Conservation (phyloP, 35 echinoderm and acorn worm genomes). For the Heliocidaris erythrogramma region DNA sequence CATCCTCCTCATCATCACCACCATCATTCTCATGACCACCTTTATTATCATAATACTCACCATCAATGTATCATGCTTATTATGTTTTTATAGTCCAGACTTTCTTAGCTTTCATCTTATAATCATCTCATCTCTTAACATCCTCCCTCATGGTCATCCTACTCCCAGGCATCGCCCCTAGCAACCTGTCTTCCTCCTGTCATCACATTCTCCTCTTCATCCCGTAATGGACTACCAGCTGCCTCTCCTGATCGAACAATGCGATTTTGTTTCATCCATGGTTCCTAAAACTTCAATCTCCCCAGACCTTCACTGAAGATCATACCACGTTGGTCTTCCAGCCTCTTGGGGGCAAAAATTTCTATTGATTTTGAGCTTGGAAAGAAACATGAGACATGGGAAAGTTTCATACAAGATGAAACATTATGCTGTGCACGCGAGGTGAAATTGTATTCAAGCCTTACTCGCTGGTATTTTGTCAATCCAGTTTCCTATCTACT, state of each 20-base stretch:
- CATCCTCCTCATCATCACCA: background rate
- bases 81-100: background rate
- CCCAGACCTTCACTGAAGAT: background rate
- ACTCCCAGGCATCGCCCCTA: background rate
- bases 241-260: constrained; percentile 1
- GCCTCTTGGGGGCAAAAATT: background rate
- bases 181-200: background rate
- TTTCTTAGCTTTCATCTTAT: background rate
- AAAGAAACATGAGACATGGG: background rate
- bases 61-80: background rate
- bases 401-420: constrained; percentile 3
- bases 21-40: background rate
- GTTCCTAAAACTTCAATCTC: background rate
- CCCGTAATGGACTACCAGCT: background rate
- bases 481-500: background rate
- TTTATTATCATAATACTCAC: background rate
- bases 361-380: background rate
- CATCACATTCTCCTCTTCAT: background rate
- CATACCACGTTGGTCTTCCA: background rate
- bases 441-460: background rate
- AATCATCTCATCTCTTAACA: background rate
- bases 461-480: background rate
- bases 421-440: background rate
- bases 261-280: constrained; percentile 9
- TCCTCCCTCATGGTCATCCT: background rate